Evolutionary conservation across 2,888 invertebrate genomes (phyloP), one percentile per base, ranked within the genome.

Genomic region (Auanema sp.): DNA sequence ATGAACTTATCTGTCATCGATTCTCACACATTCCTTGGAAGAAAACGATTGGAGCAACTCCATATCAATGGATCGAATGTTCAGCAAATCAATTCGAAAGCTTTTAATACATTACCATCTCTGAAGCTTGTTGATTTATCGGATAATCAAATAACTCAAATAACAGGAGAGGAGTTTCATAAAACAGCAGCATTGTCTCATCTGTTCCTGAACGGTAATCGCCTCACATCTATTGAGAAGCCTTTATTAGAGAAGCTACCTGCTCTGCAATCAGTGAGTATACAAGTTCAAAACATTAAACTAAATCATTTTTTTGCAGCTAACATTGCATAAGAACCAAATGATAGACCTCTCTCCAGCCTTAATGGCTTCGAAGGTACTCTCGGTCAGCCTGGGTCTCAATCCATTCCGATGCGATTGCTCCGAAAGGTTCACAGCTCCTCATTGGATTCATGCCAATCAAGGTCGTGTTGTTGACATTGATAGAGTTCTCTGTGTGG

Each of bases 11-110:
- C 89, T 79, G 87, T 89, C 63, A 87, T 92, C 60, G 89, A 89
- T 73, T 90, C 90, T 84, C 91, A 92, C 86, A 90, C 91, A 49
- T 92, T 93, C 85, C 90, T 92, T 76, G 92, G 79, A 40, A 64
- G 81, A 12, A 56, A 52, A 8, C 60, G 71, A 1, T 72, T 83
- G 8, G 69, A 73, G 18, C 66, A 77, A 18, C 69, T 83, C 24
- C 74, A 75, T 57, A 71, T 83, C 52, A 84, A 81, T 59, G 65
- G 60, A 24, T 73, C 77, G 3, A 62, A 70, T 0, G 61, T 83
- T 8, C 52, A 65, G n/a, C 44, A 49, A 6, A 79, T 83, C 50
- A 71, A 80, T 50, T 65, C 79, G 14, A 66, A 69, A 41, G 79
- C 84, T 0, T 83, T 83, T 71, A 77, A 78, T 55, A 75, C 75